Percentiles rank a stretch among this genome's conserved stretches.
Conservation (phyloP, 2,888 invertebrate genomes). For the Xanthia togata region DNA sequence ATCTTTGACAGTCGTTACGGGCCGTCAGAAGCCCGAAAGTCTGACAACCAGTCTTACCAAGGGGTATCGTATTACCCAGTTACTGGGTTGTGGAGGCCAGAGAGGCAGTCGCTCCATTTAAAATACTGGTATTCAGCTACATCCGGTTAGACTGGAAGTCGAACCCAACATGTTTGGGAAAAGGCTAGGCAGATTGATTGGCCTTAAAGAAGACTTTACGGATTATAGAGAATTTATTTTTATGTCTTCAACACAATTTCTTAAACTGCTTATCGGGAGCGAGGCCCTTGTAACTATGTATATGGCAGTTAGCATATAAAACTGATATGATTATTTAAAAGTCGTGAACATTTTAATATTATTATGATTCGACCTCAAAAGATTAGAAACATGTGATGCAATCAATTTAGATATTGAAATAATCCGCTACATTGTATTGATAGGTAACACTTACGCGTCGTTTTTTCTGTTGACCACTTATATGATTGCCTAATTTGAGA, state of each 20-base stretch:
- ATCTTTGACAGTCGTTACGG: no score
- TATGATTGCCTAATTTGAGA: slow-evolving; percentile 94
- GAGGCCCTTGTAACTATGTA: not conserved
- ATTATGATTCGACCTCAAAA: slow-evolving; percentile 39
- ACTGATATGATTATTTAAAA: slow-evolving; percentile 31
- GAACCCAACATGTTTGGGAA: no score
- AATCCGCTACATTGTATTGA: slow-evolving; percentile 23
- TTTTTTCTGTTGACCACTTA: slow-evolving; percentile 91
- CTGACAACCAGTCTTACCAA: no score
- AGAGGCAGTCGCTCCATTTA: no score
- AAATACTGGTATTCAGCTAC: no score
- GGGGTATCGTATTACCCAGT: no score
- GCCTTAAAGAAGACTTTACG: no score
- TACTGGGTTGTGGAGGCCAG: no score
- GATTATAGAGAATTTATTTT: no score
- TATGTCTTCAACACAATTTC: not conserved
- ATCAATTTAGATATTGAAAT: slow-evolving; percentile 34
- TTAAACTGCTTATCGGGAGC: slow-evolving; percentile 5
- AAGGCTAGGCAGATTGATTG: no score
- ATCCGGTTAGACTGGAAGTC: no score
- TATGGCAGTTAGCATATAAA: not conserved
- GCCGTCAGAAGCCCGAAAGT: no score
- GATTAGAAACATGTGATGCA: slow-evolving; percentile 40
- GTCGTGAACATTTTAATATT: slow-evolving; percentile 11
- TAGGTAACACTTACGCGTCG: slow-evolving; percentile 89